Evolutionary conservation across 2,797 vertebrate species (phyloP).

Genomic region (Scolopax bukidnonensis): DNA sequence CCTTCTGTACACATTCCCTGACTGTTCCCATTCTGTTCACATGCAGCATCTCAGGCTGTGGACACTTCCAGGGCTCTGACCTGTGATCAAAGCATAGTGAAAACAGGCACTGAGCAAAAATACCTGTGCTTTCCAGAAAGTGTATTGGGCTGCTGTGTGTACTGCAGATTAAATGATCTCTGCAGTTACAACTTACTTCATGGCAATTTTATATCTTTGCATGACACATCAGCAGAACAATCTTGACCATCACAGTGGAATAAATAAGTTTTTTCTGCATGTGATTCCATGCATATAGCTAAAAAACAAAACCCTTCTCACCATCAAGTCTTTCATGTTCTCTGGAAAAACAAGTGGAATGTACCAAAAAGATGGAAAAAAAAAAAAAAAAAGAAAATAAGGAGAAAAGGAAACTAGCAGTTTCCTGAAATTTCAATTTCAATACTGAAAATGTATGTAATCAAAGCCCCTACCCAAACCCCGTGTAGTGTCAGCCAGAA

Average conservation of each 20-base stretch:
- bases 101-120: neutral
- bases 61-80: neutral
- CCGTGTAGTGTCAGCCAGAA: neutral
- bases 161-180: neutral
- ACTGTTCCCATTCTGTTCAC: neutral
- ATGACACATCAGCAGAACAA: neutral
- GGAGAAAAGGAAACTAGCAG: neutral
- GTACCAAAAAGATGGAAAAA: neutral
- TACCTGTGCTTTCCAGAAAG: neutral
- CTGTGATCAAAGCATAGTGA: neutral
- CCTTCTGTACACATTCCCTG: neutral
- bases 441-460: neutral
- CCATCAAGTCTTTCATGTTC: neutral
- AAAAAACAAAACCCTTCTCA: neutral
- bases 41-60: neutral
- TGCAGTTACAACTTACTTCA: neutral
- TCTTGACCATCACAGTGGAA: neutral
- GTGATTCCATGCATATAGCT: fast-evolving
- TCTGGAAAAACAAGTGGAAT: neutral
- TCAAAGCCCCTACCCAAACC: neutral
- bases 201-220: neutral
- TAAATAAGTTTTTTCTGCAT: neutral
- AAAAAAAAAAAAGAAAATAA: neutral
- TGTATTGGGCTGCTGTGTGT: neutral
- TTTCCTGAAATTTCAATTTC: too few relatives aligned